These are phyloP conservation scores for Typhlomys cinereus DNA, from an alignment of 2,113 vertebrate genomes.

Conservation along the genomic window DNA sequence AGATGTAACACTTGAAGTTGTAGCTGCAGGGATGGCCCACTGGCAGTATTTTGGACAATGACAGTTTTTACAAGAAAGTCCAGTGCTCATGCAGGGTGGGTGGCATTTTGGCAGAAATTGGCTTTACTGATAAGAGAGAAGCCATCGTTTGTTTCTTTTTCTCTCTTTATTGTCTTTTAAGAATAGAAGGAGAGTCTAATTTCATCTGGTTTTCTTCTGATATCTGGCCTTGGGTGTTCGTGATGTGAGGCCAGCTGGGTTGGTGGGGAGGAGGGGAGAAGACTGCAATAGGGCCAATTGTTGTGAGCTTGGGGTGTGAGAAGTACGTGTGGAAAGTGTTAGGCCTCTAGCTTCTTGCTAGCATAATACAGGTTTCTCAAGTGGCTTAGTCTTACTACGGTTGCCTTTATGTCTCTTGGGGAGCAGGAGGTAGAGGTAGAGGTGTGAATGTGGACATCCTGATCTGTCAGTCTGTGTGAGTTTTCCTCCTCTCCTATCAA, in stretches of 20 bases:
- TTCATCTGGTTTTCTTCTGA: not conserved
- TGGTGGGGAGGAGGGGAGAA: too few species aligned
- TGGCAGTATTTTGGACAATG: slow-evolving; percentile 38
- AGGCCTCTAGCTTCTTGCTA: not conserved
- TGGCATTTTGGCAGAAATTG: slow-evolving; percentile 32
- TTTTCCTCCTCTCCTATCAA: not conserved
- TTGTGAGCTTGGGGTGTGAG: not conserved
- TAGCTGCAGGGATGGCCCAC: slow-evolving; percentile 31
- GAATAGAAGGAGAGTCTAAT: slow-evolving; percentile 8
- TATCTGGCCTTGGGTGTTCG: not conserved
- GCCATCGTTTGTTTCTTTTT: not conserved
- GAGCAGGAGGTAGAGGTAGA: not conserved
- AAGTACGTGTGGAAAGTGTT: not conserved
- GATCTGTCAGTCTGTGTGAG: too few species aligned
- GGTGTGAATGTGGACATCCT: not conserved
- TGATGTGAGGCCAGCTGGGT: not conserved
- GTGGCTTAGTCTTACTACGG: not conserved
- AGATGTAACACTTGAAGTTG: slow-evolving; percentile 60
- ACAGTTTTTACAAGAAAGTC: slow-evolving; percentile 49
- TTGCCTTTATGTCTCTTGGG: not conserved
- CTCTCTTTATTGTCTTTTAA: slow-evolving; percentile 19
- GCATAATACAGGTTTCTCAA: not conserved
- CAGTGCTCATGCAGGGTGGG: not conserved
- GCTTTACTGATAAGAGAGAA: slow-evolving; percentile 13
- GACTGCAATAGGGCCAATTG: not conserved